Evolutionary conservation across 2,797 vertebrate species (phyloP).

Genomic region (Stomatorhinus walkeri): DNA sequence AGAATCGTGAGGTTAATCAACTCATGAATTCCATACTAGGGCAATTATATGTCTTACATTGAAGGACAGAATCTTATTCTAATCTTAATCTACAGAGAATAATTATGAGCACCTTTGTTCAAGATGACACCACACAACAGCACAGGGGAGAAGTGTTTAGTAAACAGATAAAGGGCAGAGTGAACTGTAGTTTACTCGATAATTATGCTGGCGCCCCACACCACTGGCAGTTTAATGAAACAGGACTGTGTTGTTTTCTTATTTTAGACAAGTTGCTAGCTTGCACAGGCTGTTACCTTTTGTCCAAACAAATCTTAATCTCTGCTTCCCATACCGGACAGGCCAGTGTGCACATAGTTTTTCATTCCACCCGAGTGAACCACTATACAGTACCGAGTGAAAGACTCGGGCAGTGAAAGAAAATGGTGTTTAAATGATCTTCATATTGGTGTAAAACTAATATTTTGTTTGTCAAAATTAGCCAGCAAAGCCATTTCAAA

Average conservation of each 20-base stretch:
- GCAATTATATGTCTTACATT: constrained; percentile 10
- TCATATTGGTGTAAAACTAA: background rate
- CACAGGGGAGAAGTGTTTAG: background rate
- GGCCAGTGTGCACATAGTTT: background rate
- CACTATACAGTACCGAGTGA: background rate
- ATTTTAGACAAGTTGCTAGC: constrained; percentile 25
- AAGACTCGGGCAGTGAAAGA: background rate
- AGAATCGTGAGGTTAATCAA: background rate
- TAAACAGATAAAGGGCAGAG: constrained; percentile 16
- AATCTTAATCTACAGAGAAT: background rate
- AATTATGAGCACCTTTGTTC: constrained; percentile 6
- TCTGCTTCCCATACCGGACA: background rate
- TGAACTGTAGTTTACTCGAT: constrained; percentile 13
- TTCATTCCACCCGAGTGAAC: background rate
- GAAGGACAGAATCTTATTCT: background rate
- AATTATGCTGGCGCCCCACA: constrained; percentile 20
- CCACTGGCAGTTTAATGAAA: constrained; percentile 35
- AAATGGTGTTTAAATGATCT: background rate
- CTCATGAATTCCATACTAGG: background rate
- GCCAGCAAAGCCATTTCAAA: background rate
- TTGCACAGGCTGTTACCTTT: constrained; percentile 18
- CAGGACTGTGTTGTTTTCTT: constrained; percentile 26
- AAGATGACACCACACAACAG: background rate
- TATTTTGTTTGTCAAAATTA: background rate
- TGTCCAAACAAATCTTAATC: constrained; percentile 19